Evolutionary conservation across 2,888 invertebrate species (phyloP), one percentile per base, ranked within the genome.

Genomic region (Cantharis nigra): DNA sequence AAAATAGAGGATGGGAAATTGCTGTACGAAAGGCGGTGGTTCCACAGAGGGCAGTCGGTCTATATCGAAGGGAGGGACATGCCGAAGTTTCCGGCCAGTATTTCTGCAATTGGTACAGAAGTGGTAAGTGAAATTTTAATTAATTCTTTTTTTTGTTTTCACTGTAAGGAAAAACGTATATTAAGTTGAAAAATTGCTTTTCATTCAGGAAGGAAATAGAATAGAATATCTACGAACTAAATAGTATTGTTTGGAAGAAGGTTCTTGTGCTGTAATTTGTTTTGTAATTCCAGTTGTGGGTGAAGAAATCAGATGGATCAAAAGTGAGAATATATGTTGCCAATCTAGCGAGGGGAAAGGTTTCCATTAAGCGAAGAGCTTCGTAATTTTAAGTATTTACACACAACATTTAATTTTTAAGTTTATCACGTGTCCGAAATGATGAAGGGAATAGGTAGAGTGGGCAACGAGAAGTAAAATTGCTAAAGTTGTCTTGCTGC

Each of bases 1-100:
- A 92, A 96, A 80, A 97, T 98, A 82, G 98, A 98, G 89, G 98
- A 98, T 89, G 98, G 98, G 72, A 97, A 98, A 89, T 90, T 98
- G 78, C 90, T 96, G 85, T 98, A 97, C 89, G 98, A 98, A 89
- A 92, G 97, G 81, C 92, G 97, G 86, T 98, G 98, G 98, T 98
- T 95, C 89, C 97, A 98, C 86, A 92, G 98, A 79, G 98, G 98
- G 0, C 98, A 98, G 89, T 94, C 96, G 80, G 95, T 98, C 49
- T 97, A 94, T 88, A 87, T 97, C 3, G 97, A 97, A 89, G 96
- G 97, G 16, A 93, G 95, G 81, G 98, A 98, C 82, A 90, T 94
- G 85, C 91, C 94, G 4, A 93, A 96, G 86, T 96, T 96, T 87
- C 93, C 96, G 67, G 98, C 95, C 1, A 94, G 96, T 82, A 97